Evolutionary conservation across 2,113 vertebrate genomes (phyloP), one percentile per base, ranked within the genome.

Genomic region (Vulpes lagopus): DNA sequence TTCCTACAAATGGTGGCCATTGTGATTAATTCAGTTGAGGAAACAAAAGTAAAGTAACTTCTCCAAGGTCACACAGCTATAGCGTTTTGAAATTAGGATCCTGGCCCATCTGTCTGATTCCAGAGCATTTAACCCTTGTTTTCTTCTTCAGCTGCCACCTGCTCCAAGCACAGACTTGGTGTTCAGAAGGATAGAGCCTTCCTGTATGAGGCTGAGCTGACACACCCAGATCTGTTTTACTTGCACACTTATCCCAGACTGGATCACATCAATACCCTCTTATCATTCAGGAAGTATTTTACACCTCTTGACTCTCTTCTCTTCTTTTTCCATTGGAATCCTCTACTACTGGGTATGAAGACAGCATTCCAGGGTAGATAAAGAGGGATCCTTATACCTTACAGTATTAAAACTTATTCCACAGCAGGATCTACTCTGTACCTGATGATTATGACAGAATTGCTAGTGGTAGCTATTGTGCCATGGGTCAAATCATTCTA

Each of bases 21-120:
- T 59, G 22, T 35, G 60, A 35, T 43, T 51, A 38, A 11, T 5
- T 35, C 8, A 51, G 14, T 1, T 25, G 55, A 96, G n/a, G 16
- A 95, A 86, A 67, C 43, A 20, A 87, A 88, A 96, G n/a, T 53
- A 53, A 93, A 82, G 23, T 38, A 8, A 60, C 19, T 69, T 91
- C 84, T 89, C 67, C 1, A 27, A 82, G 43, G 11, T 89, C 74
- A 76, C n/a, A 64, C 5, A 95, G 30, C 35, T 87, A 55, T 17
- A 16, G 38, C 49, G 16, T 69, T 91, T 91, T 94, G 87, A 91
- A 65, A 60, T 69, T 38, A 35, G 27, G 43, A 94, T 55, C 49
- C 16, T 82, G 65, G 74, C 14, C 53, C 74, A 59, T 30, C 38
- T 49, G 7, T 55, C 11, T 25, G 51, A 92, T 38, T 73, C 49